Base-by-base conservation (phyloP, 2,797 vertebrate genomes). In the Chromobotia macracanthus region DNA sequence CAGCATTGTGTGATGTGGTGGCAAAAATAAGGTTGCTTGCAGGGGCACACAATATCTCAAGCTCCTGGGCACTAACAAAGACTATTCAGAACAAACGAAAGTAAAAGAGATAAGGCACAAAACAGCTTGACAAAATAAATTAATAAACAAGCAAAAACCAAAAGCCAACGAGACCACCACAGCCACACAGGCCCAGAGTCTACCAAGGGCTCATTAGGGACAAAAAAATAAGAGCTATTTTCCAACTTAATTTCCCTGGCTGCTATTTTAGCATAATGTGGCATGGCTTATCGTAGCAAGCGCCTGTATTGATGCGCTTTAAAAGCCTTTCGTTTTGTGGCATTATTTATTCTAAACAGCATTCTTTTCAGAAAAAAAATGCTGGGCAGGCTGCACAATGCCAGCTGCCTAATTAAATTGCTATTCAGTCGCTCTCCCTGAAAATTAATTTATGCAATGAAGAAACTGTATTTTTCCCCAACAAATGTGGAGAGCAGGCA, bases 271-370 rank as follows among this genome's bases (percentile, higher is more conserved):
- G 84, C 76, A 83, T 85, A 84, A 86, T 88, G 88, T 80, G 85
- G 85, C 87, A n/a, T 6, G 48, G 70, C 77, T 80, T 79, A 72
- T 69, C 63, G 44, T 80, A 23, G 3, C 85, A 83, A 85, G 87
- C 87, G 88, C 85, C 88, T 90, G 88, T 75, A 82, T 68, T 76
- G 68, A 88, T 86, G 83, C 83, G 82, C 80, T 84, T 84, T 90
- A 89, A 92, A 91, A 90, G 86, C 83, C 82, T 69, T 87, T 90
- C 86, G 81, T 89, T 92, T 86, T 85, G 88, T 84, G 79, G 79
- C 80, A 87, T 92, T 91, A 91, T 91, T 91, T 91, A 92, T 92
- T 89, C 87, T 84, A 91, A 90, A 92, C 87, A 89, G 73, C 85
- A 82, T 89, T 85, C 82, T 81, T 85, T 84, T 84, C 61, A 58